phyloP scores from a whole-genome alignment of 2,888 invertebrate species.

The Melanotus villosus region DNA sequence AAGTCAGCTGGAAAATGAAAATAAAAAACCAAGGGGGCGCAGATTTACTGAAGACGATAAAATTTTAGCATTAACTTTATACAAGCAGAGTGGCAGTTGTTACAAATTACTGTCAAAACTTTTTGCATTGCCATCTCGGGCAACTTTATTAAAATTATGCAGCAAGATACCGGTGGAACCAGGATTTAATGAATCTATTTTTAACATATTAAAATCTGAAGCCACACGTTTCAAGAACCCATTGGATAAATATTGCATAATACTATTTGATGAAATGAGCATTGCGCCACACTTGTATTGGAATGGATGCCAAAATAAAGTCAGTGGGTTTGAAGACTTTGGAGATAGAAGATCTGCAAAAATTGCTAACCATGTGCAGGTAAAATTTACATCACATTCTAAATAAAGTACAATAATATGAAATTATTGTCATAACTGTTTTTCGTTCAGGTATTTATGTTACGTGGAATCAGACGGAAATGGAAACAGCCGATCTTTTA shows the following conservation, averaged over 20 bases:
- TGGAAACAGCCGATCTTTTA: too few relatives aligned
- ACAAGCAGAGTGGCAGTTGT: slow-evolving; percentile 36
- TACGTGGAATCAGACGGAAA: background rate
- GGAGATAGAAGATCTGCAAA: background rate
- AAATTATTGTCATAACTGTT: background rate
- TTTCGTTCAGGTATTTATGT: too few relatives aligned
- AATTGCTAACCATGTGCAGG: slow-evolving; percentile 30
- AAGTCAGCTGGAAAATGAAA: background rate
- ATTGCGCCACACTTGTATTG: background rate
- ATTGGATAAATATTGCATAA: slow-evolving; percentile 17
- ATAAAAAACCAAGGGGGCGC: background rate
- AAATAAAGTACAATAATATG: too few relatives aligned
- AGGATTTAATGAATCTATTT: slow-evolving; percentile 23
- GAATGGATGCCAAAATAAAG: background rate
- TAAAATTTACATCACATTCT: too few relatives aligned
- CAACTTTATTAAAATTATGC: slow-evolving; percentile 30
- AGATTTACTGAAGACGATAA: slow-evolving; percentile 47
- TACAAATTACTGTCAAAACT: slow-evolving; percentile 33
- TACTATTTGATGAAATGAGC: slow-evolving; percentile 36
- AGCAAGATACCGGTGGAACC: slow-evolving; percentile 22
- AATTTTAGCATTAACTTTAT: slow-evolving; percentile 43
- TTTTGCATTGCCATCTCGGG: slow-evolving; percentile 35
- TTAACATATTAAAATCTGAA: background rate
- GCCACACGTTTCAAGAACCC: slow-evolving; percentile 4
- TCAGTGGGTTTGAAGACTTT: slow-evolving; percentile 26